phyloP scores from a whole-genome alignment of 2,888 invertebrate genomes.

The Ormia ochracea region DNA sequence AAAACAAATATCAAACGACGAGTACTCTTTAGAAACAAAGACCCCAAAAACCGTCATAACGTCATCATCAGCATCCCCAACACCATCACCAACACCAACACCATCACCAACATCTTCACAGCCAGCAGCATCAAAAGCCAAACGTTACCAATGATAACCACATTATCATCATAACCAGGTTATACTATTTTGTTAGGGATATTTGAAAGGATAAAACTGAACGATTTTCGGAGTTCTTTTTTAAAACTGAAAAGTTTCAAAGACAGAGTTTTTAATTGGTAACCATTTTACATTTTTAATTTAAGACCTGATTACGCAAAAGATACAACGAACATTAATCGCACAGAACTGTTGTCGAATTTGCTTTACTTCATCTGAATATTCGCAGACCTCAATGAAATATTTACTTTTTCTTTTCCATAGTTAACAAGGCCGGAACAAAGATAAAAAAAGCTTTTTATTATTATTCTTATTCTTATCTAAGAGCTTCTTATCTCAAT shows the following conservation, averaged over 20 bases:
- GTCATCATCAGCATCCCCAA: slow-evolving; percentile 33
- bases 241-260: not conserved
- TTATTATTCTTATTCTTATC: no score
- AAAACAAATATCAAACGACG: slow-evolving; percentile 60
- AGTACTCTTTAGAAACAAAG: slow-evolving; percentile 53
- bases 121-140: slow-evolving; percentile 16
- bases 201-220: not conserved
- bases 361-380: no score
- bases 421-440: no score
- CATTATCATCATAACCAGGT: slow-evolving; percentile 9
- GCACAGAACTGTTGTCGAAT: no score
- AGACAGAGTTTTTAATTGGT: no score
- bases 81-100: not conserved
- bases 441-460: no score
- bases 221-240: not conserved
- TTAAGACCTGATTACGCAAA: no score
- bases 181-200: not conserved
- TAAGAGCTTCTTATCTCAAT: no score
- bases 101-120: slow-evolving; percentile 2
- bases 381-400: no score
- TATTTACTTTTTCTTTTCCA: no score
- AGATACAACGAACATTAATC: no score
- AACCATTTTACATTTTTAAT: no score
- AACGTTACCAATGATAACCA: not conserved
- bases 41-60: slow-evolving; percentile 45